Evolutionary conservation across 53 echinoderm and acorn worm genomes (phyloP).

Genomic region (Luidia sarsii): DNA sequence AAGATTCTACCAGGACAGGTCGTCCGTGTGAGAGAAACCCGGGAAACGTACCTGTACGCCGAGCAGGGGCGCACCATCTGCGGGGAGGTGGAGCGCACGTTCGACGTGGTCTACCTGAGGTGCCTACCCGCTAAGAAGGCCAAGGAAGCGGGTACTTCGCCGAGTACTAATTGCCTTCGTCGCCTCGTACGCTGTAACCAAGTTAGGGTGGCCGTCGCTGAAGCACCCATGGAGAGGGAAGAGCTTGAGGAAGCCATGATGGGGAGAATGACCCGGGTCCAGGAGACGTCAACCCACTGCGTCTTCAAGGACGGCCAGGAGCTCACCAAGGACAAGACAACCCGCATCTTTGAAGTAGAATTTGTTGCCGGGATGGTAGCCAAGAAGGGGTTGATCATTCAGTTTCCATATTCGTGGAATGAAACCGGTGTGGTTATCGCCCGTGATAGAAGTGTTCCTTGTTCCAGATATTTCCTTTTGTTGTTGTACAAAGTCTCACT

Average conservation of each 20-base stretch:
- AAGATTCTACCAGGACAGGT: conserved; percentile 3
- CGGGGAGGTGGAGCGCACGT: not conserved
- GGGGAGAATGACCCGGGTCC: not conserved
- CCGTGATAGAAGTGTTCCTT: too few relatives aligned
- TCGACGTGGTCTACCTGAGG: not conserved
- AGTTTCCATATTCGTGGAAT: too few relatives aligned
- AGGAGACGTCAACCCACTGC: not conserved
- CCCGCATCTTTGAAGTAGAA: too few relatives aligned
- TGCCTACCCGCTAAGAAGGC: not conserved
- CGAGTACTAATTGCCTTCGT: not conserved
- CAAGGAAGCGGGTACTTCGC: not conserved
- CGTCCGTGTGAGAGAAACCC: not conserved
- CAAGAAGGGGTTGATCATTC: too few relatives aligned
- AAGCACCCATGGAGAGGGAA: not conserved
- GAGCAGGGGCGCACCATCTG: conserved; percentile 9
- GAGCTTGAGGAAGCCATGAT: conserved; percentile 9
- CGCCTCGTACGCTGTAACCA: not conserved
- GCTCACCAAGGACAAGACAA: not conserved
- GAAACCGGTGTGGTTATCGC: too few relatives aligned
- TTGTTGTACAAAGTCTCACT: too few relatives aligned
- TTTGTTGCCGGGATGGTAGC: too few relatives aligned
- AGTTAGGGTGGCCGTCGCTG: not conserved
- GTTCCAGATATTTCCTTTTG: too few relatives aligned
- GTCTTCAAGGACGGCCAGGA: conserved; percentile 1
- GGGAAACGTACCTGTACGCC: too few relatives aligned